These are phyloP conservation scores for Cyrtodaria siliqua DNA, from an alignment of 2,888 invertebrate genomes.

Conservation along the genomic window DNA sequence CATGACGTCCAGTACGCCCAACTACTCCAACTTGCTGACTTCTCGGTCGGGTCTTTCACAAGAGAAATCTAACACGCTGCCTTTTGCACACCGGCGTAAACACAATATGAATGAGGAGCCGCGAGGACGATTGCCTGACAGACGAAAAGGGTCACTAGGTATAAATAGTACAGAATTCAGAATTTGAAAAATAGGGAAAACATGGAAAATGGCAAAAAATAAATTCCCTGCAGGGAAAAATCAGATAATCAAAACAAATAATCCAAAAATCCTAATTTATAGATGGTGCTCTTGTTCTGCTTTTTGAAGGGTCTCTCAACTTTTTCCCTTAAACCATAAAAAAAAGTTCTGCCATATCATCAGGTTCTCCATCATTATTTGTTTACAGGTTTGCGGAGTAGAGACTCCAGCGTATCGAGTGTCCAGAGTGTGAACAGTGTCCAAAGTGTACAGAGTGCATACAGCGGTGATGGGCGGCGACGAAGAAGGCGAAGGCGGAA, in stretches of 20 bases:
- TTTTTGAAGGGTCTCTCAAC: too few species aligned
- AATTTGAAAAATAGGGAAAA: too few species aligned
- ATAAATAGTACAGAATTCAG: too few species aligned
- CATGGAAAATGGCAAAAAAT: too few species aligned
- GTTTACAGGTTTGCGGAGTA: slow-evolving; percentile 64
- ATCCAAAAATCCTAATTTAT: too few species aligned
- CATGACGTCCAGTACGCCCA: slow-evolving; percentile 33
- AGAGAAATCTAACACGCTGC: slow-evolving; percentile 59
- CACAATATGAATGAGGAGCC: slow-evolving; percentile 31
- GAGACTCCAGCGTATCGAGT: slow-evolving; percentile 74
- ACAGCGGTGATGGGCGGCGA: slow-evolving; percentile 57
- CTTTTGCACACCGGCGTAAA: slow-evolving; percentile 36
- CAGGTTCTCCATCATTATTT: too few species aligned
- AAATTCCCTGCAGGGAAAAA: too few species aligned
- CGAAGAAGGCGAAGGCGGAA: slow-evolving; percentile 57
- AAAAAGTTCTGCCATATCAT: too few species aligned
- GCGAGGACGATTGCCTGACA: slow-evolving; percentile 39
- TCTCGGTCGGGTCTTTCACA: slow-evolving; percentile 9
- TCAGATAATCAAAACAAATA: too few species aligned
- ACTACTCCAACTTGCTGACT: slow-evolving; percentile 17
- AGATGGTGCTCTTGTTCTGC: too few species aligned
- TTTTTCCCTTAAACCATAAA: too few species aligned
- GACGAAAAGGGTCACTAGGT: slow-evolving; percentile 53
- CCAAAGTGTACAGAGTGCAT: slow-evolving; percentile 62
- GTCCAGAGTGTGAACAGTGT: slow-evolving; percentile 68